Conservation (phyloP, 2,797 vertebrate species). For the Brachyalestes nurse region DNA sequence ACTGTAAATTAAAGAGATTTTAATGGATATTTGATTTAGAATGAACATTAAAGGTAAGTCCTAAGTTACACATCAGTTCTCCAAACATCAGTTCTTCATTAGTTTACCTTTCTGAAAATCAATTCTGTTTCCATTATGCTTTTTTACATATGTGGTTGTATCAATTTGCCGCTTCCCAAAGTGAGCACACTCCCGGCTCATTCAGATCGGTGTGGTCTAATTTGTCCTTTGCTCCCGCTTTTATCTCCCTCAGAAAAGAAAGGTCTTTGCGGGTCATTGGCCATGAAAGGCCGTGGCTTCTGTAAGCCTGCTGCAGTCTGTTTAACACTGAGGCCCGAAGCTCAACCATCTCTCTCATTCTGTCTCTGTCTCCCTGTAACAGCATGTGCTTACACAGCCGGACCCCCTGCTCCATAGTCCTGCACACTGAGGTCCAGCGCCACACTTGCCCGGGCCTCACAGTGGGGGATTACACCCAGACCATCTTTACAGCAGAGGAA, state of each 20-base stretch:
- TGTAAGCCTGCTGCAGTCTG: constrained; percentile 26
- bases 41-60: too few species aligned
- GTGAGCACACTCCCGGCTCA: constrained; percentile 74
- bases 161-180: constrained; percentile 65
- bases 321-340: constrained; percentile 20
- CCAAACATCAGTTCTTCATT: too few species aligned
- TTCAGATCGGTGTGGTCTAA: constrained; percentile 79
- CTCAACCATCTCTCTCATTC: neutral
- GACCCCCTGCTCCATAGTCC: constrained; percentile 43
- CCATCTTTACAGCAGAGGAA: constrained; percentile 37
- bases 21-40: too few species aligned
- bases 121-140: neutral
- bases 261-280: constrained; percentile 77
- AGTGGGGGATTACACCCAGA: constrained; percentile 44
- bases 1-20: too few species aligned
- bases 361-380: constrained; percentile 14
- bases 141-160: neutral
- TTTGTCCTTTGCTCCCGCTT: constrained; percentile 73
- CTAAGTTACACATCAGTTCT: neutral
- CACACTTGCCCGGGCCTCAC: constrained; percentile 30
- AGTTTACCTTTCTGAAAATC: neutral
- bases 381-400: constrained; percentile 39
- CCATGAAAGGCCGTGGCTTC: constrained; percentile 43
- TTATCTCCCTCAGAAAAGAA: constrained; percentile 74
- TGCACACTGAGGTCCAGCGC: constrained; percentile 42